phyloP scores from a whole-genome alignment of 1,140 invertebrate species.

The Conopomorpha cramerella region DNA sequence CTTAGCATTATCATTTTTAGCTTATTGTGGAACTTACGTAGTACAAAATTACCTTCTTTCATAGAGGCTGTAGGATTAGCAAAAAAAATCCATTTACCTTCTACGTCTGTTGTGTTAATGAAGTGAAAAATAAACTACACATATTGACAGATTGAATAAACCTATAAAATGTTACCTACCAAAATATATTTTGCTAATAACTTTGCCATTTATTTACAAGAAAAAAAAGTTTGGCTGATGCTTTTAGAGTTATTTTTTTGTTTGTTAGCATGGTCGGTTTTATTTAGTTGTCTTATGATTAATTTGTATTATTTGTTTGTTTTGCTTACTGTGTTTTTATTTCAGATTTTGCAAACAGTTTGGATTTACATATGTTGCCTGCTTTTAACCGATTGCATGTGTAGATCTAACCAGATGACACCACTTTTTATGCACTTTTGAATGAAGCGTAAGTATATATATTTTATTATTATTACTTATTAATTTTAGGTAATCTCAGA shows the following conservation, averaged over 20 bases:
- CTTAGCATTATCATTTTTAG: neutral
- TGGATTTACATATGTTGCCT: slow-evolving; percentile 33
- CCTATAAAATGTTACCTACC: neutral
- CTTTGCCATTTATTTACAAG: neutral
- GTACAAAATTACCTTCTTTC: neutral
- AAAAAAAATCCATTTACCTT: too few species aligned
- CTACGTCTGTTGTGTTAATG: too few species aligned
- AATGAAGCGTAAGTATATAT: slow-evolving; percentile 22
- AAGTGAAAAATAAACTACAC: too few species aligned
- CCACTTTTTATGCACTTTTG: slow-evolving; percentile 10
- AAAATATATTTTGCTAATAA: neutral
- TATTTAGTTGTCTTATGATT: neutral
- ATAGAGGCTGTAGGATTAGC: too few species aligned
- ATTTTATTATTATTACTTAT: too few species aligned
- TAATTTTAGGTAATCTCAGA: too few species aligned
- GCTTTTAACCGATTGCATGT: slow-evolving; percentile 51
- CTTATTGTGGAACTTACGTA: neutral
- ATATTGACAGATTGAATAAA: too few species aligned
- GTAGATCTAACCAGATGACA: slow-evolving; percentile 14
- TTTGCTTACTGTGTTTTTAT: slow-evolving; percentile 21
- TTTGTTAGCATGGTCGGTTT: neutral
- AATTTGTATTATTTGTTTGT: slow-evolving; percentile 1
- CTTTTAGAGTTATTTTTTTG: neutral
- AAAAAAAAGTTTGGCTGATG: neutral
- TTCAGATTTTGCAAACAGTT: slow-evolving; percentile 34